Evolutionary conservation across 92 coral and sea anemone genomes (phyloP), one percentile per base, ranked within the genome.

Genomic region (Diadumene lineata): DNA sequence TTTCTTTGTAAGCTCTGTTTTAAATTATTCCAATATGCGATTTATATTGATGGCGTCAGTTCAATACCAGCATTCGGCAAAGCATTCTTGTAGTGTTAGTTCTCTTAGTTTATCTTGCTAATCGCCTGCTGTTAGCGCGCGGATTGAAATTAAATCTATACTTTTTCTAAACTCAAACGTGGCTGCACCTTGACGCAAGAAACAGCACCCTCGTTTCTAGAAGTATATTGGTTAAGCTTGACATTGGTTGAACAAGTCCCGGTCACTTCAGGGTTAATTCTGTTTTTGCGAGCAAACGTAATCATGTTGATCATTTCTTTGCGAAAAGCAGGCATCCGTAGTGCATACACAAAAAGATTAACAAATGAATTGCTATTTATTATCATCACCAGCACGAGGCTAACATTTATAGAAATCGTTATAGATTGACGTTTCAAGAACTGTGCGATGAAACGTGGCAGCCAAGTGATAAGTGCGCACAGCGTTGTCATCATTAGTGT

Each of bases 241-340:
- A 53, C 24, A 21, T 4, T 2, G n/a, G 4, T 53, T 9, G 3
- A 6, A 3, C 2, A 13, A 53, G 3, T 16, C 19, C 18, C 58
- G 19, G 8, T 15, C 24, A 13, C 58, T 53, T 53, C 48, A 38
- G n/a, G n/a, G n/a, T n/a, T n/a, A n/a, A 38, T 38, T 38, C 48
- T 38, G 13, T 38, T 38, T 38, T 13, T 38, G 48, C 7, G 6
- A 38, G 13, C 26, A 22, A 26, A 7, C 65, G 1, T 28, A 1
- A 62, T 13, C 68, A 62, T 62, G 1, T 62, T 62, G 53, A 32
- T 72, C 23, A 72, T 28, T 56, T 72, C 77, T 56, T 72, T 56
- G 19, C 77, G 38, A 56, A 72, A 72, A 4, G n/a, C 51, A 32
- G 77, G 66, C 77, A 72, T 56, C 7, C 77, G 62, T n/a, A 72